Evolutionary conservation across 2,888 invertebrate genomes (phyloP).

Genomic region (Galerucella pusilla): DNA sequence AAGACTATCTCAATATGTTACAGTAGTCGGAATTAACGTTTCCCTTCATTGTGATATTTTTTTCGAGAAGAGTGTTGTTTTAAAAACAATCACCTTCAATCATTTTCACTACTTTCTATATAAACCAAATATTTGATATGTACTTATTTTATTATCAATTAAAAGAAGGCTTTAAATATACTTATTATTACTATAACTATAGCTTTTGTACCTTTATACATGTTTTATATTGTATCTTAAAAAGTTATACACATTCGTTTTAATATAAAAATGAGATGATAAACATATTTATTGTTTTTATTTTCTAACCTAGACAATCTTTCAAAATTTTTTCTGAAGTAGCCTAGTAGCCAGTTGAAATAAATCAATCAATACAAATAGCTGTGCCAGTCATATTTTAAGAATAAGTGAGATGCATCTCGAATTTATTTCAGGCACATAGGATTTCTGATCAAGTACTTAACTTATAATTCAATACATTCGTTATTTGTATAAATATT

Average conservation of each 20-base stretch:
- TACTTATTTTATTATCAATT: conserved; percentile 25
- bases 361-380: too few relatives aligned
- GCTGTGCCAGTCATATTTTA: too few relatives aligned
- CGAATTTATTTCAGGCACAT: too few relatives aligned
- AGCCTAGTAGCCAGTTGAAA: too few relatives aligned
- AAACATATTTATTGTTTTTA: background rate
- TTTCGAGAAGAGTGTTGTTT: conserved; percentile 3
- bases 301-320: background rate
- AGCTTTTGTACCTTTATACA: conserved; percentile 31
- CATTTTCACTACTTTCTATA: conserved; percentile 3
- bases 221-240: conserved; percentile 11
- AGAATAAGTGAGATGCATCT: too few relatives aligned
- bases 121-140: conserved; percentile 35
- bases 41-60: conserved; percentile 17
- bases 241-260: conserved; percentile 4
- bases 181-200: conserved; percentile 1
- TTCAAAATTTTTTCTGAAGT: background rate
- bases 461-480: too few relatives aligned
- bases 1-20: background rate
- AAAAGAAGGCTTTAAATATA: conserved; percentile 30
- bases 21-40: background rate
- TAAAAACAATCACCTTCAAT: conserved; percentile 5
- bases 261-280: conserved; percentile 4
- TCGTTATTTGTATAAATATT: too few relatives aligned
- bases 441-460: too few relatives aligned